Conservation (phyloP, 64 coral and sea anemone genomes). For the Hydrozoanthus tunicans region DNA sequence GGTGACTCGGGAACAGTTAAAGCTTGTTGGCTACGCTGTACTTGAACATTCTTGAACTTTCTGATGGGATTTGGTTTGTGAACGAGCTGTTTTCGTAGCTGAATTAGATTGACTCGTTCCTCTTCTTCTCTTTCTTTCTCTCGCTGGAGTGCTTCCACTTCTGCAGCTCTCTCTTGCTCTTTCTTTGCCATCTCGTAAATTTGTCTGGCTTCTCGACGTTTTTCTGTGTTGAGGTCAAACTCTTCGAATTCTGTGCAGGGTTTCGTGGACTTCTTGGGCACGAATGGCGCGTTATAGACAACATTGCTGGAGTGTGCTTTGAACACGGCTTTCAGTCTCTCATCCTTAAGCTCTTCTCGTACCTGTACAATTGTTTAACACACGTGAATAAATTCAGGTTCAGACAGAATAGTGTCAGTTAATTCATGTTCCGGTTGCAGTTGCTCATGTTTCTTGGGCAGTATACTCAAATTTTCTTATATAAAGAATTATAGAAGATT, state of each 20-base stretch:
- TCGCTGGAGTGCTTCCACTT: conserved; percentile 36
- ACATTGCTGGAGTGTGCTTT: conserved; percentile 78
- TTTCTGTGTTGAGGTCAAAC: conserved; percentile 71
- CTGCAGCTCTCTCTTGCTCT: conserved; percentile 57
- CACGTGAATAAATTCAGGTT: not conserved
- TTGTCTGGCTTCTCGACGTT: conserved; percentile 74
- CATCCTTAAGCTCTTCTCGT: conserved; percentile 71
- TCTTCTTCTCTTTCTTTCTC: conserved; percentile 75
- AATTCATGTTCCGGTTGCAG: too few species aligned
- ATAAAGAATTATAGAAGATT: too few species aligned
- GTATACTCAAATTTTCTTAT: too few species aligned
- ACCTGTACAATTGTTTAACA: conserved; percentile 44
- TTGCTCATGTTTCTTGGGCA: too few species aligned
- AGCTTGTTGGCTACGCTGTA: conserved; percentile 62
- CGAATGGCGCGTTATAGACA: conserved; percentile 68
- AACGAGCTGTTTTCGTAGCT: conserved; percentile 81
- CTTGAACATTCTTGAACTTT: conserved; percentile 61
- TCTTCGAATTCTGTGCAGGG: conserved; percentile 74
- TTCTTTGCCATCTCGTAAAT: conserved; percentile 82
- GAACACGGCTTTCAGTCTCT: conserved; percentile 79
- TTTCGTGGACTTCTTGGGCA: conserved; percentile 82
- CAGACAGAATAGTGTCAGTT: too few species aligned
- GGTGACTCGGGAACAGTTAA: conserved; percentile 70
- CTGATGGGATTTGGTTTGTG: conserved; percentile 84
- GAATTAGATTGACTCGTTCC: conserved; percentile 59